Conservation (phyloP, 2,888 invertebrate species). For the Drosophila anomelani region DNA sequence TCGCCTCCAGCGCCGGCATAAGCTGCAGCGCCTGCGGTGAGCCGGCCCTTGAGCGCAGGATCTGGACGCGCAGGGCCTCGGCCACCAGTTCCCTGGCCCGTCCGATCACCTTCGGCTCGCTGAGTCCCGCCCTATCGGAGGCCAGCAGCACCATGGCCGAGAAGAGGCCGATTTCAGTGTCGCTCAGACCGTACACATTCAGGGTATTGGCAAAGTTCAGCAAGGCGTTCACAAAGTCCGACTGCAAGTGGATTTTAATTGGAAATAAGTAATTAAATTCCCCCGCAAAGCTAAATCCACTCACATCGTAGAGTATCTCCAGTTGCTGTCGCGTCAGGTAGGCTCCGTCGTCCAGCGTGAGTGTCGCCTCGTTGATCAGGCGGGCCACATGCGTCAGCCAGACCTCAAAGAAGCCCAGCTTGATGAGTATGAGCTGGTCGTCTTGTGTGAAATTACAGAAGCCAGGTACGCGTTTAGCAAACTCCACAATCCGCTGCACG, state of each 20-base stretch:
- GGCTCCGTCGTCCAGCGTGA: slow-evolving; percentile 96
- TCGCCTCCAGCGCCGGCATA: slow-evolving; percentile 85
- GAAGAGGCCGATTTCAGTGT: slow-evolving; percentile 95
- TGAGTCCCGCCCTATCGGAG: slow-evolving; percentile 92
- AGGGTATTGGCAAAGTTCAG: slow-evolving; percentile 92
- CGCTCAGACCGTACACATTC: slow-evolving; percentile 91
- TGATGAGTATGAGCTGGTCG: slow-evolving; percentile 98
- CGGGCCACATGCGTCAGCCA: slow-evolving; percentile 95
- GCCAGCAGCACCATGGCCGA: slow-evolving; percentile 94
- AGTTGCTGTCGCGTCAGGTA: slow-evolving; percentile 93
- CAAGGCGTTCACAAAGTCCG: slow-evolving; percentile 92
- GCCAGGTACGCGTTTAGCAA: slow-evolving; percentile 97
- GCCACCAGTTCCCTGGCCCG: slow-evolving; percentile 92
- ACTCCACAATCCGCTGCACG: slow-evolving; percentile 97
- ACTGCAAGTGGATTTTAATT: slow-evolving; percentile 86
- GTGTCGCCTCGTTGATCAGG: slow-evolving; percentile 90
- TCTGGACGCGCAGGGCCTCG: slow-evolving; percentile 94
- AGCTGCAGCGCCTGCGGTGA: slow-evolving; percentile 85
- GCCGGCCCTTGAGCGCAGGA: slow-evolving; percentile 84
- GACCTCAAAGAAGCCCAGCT: slow-evolving; percentile 98
- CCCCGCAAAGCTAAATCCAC: slow-evolving; percentile 75
- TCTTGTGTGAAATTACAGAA: slow-evolving; percentile 96
- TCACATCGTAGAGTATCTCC: slow-evolving; percentile 94
- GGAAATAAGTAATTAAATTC: background rate
- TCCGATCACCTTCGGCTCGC: slow-evolving; percentile 91